A percentile compares a stretch with the other conserved stretches of the same genome.
phyloP scores from a whole-genome alignment of 2,888 invertebrate genomes.

The Acronicta aceris region DNA sequence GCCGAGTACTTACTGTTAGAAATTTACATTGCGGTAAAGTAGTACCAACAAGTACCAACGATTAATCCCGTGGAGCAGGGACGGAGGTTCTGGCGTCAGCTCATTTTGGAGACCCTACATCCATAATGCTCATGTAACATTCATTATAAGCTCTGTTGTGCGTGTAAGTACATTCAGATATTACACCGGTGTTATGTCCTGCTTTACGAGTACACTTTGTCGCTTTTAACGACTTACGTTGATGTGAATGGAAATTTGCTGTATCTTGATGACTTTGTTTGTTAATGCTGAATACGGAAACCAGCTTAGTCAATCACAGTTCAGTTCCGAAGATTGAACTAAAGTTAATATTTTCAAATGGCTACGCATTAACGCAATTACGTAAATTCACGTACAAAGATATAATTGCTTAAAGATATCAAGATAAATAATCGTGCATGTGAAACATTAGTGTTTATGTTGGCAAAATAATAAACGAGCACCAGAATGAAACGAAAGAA shows the following conservation, averaged over 20 bases:
- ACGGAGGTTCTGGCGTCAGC: conserved; percentile 60
- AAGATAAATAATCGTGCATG: too few species aligned
- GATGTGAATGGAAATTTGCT: conserved; percentile 44
- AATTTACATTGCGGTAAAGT: conserved; percentile 63
- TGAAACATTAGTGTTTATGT: too few species aligned
- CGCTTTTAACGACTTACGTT: conserved; percentile 48
- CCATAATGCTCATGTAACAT: conserved; percentile 74
- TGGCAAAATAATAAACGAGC: too few species aligned
- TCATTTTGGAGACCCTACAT: conserved; percentile 66
- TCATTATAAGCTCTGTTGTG: conserved; percentile 67
- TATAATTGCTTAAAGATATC: too few species aligned
- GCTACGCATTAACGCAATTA: too few species aligned
- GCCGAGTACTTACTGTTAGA: conserved; percentile 45
- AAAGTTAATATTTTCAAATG: too few species aligned
- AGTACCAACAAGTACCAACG: conserved; percentile 39
- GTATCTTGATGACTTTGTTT: conserved; percentile 34
- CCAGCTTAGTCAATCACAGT: not conserved
- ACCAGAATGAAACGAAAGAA: too few species aligned
- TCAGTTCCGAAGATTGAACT: too few species aligned
- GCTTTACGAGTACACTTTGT: conserved; percentile 53
- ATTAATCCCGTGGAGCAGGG: conserved; percentile 59
- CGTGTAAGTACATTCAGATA: conserved; percentile 64
- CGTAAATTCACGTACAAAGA: too few species aligned
- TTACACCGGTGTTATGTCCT: conserved; percentile 56
- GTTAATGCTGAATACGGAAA: conserved; percentile 3